These are phyloP conservation scores for rabbit (Oryctolagus cuniculus) DNA, from an alignment of 2,113 vertebrate genomes.

Conservation along the genomic window mOryCun1.1 NC_091443.1:106972001-106972500, in stretches of 20 bases:
- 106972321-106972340: not conserved
- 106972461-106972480: slow-evolving; percentile 17
- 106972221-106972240: slow-evolving; percentile 33
- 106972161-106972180: slow-evolving; percentile 17
- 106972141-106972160: slow-evolving; percentile 12
- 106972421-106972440: not conserved
- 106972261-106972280: too few relatives aligned
- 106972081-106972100: not conserved
- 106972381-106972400: slow-evolving; percentile 25
- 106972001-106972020: too few relatives aligned
- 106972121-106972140: slow-evolving; percentile 25
- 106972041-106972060: too few relatives aligned
- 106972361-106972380: slow-evolving; percentile 52
- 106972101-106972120: not conserved
- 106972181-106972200: slow-evolving; percentile 13
- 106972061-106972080: not conserved
- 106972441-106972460: slow-evolving; percentile 45
- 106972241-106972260: not conserved
- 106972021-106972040: too few relatives aligned
- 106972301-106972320: not conserved
- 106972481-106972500: not conserved
- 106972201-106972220: slow-evolving; percentile 37
- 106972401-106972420: not conserved
- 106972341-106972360: not conserved
- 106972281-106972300: not conserved